Conservation (phyloP, 2,797 vertebrate species). For the Parambassis ranga region DNA sequence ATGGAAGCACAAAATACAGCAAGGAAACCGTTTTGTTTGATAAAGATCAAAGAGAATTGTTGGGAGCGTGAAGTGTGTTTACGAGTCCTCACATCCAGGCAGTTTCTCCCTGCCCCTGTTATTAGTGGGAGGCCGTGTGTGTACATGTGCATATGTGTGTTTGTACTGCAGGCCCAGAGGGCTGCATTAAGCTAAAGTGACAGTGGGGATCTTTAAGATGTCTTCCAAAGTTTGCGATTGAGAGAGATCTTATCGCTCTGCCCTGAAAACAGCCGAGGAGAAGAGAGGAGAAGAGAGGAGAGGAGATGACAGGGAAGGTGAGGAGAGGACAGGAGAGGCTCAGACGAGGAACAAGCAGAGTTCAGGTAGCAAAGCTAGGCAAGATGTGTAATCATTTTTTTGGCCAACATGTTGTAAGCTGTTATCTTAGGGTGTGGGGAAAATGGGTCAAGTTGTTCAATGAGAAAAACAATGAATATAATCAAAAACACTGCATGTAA, state of each 20-base stretch:
- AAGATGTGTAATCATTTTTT: background rate
- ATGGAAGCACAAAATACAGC: conserved; percentile 50
- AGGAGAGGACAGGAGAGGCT: background rate
- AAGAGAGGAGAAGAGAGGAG: background rate
- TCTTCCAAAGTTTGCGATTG: conserved; percentile 63
- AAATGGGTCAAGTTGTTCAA: background rate
- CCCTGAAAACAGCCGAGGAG: background rate
- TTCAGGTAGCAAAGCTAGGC: background rate
- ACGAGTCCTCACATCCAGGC: conserved; percentile 53
- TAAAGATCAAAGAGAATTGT: conserved; percentile 73
- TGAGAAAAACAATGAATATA: background rate
- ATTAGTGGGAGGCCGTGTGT: conserved; percentile 55
- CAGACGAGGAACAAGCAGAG: background rate
- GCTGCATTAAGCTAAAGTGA: conserved; percentile 69
- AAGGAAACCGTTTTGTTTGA: conserved; percentile 68
- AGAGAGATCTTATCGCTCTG: conserved; percentile 58
- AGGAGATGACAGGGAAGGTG: background rate
- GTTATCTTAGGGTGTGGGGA: background rate
- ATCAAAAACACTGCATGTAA: background rate
- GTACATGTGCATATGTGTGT: conserved; percentile 27
- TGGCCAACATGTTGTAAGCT: background rate
- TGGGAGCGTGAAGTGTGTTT: conserved; percentile 63
- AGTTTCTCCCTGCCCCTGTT: conserved; percentile 52
- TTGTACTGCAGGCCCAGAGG: conserved; percentile 45
- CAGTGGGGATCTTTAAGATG: conserved; percentile 70